Conservation (phyloP, 2,797 vertebrate species). For the Scolopax rusticola region DNA sequence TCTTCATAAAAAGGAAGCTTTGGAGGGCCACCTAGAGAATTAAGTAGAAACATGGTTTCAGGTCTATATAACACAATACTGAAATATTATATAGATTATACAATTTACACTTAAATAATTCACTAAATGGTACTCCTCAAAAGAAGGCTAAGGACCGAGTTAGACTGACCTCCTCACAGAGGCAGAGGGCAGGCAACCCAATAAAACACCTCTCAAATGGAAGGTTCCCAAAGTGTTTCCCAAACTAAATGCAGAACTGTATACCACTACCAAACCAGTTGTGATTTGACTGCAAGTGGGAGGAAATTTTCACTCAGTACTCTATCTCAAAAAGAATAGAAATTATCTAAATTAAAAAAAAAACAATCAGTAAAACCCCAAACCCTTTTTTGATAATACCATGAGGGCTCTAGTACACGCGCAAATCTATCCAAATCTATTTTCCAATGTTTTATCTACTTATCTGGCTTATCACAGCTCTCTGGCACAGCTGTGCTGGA, state of each 20-base stretch:
- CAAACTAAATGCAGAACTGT: not conserved
- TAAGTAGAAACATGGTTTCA: conserved; percentile 42
- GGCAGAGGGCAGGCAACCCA: not conserved
- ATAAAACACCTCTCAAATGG: not conserved
- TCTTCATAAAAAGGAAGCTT: conserved; percentile 68
- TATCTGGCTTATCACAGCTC: not conserved
- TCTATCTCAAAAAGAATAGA: not conserved
- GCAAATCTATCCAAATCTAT: not conserved
- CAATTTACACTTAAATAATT: conserved; percentile 48
- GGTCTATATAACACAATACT: conserved; percentile 1
- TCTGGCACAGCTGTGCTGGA: not conserved
- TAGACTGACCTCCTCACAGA: not conserved
- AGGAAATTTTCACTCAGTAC: not conserved
- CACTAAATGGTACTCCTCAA: not conserved
- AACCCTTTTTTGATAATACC: not conserved
- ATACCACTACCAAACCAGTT: not conserved
- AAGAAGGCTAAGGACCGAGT: not conserved
- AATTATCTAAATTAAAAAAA: not conserved
- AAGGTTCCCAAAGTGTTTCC: not conserved
- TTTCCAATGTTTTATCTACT: not conserved
- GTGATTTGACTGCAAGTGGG: not conserved
- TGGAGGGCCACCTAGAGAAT: conserved; percentile 66
- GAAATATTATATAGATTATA: conserved; percentile 40
- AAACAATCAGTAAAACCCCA: not conserved
- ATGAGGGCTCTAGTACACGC: not conserved